These are phyloP conservation scores for Peromyscus eremicus DNA, from an alignment of 2,797 vertebrate genomes.

Conservation along the genomic window DNA sequence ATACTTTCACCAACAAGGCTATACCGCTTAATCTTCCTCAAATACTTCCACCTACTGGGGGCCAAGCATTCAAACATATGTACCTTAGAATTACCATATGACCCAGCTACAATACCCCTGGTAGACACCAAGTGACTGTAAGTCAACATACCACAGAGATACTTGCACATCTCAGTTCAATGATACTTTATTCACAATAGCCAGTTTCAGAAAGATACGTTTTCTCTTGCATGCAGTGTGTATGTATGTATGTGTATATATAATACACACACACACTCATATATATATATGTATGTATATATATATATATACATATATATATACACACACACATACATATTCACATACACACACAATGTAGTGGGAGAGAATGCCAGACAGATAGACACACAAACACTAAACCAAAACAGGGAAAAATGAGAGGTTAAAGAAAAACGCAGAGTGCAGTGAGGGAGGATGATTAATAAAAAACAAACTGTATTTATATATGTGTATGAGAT, in stretches of 20 bases:
- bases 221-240: background rate
- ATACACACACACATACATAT: too few relatives aligned
- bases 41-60: background rate
- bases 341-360: background rate
- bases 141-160: background rate
- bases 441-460: background rate
- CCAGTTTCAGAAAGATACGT: background rate
- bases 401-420: background rate
- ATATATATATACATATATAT: too few relatives aligned
- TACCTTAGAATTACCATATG: background rate
- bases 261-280: too few relatives aligned
- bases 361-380: background rate
- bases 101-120: background rate
- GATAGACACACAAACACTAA: background rate
- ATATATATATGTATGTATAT: too few relatives aligned
- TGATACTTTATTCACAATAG: background rate
- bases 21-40: background rate
- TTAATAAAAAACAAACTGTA: background rate
- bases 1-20: background rate
- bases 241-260: too few relatives aligned
- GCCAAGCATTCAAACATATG: background rate
- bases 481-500: background rate
- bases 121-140: background rate
- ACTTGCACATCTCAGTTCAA: background rate
- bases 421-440: background rate